Conservation (phyloP, 2,113 vertebrate genomes). For the Macrotus californicus region DNA sequence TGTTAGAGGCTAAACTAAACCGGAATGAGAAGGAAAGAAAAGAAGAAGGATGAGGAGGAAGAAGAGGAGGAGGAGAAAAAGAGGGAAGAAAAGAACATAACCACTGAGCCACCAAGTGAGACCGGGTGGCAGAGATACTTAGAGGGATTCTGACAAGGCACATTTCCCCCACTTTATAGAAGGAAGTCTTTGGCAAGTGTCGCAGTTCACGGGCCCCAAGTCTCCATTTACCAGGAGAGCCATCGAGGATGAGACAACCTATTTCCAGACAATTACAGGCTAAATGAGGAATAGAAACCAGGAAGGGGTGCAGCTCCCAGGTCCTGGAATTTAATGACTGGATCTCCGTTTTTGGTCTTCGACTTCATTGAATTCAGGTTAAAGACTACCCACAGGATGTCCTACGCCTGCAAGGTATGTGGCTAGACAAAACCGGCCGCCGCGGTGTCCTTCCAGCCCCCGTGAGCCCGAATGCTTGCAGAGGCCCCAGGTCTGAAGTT, state of each 20-base stretch:
- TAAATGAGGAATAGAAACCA: background rate
- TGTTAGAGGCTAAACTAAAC: background rate
- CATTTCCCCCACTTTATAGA: background rate
- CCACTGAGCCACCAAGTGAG: background rate
- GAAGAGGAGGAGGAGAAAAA: too few species aligned
- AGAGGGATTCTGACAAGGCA: background rate
- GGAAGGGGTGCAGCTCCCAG: background rate
- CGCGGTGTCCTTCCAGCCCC: background rate
- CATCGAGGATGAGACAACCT: background rate
- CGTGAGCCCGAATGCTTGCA: background rate
- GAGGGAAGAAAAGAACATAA: background rate
- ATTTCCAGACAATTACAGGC: background rate
- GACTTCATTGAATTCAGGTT: background rate
- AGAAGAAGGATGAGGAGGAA: background rate
- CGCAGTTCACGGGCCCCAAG: background rate
- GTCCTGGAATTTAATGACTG: background rate
- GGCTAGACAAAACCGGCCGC: background rate
- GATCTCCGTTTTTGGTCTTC: fast-evolving
- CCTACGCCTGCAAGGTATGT: background rate
- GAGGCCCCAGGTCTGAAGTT: background rate
- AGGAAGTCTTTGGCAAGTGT: background rate
- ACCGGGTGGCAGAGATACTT: background rate
- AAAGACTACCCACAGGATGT: background rate
- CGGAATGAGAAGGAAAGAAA: background rate
- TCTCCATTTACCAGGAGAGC: background rate